phyloP scores from a whole-genome alignment of 2,113 vertebrate genomes.

The Centrocercus urophasianus region DNA sequence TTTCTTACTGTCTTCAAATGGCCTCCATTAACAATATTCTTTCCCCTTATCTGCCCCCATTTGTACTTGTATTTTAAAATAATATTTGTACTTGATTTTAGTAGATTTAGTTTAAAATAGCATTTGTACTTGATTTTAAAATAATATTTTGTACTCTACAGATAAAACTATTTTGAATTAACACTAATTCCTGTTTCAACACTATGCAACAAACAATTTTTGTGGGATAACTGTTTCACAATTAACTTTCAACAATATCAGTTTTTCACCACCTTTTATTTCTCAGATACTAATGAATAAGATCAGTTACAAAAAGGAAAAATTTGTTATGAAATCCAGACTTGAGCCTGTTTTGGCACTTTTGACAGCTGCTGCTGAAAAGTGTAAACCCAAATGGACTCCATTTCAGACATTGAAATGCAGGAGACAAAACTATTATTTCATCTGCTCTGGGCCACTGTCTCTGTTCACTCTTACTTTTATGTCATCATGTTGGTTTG shows the following conservation, averaged over 20 bases:
- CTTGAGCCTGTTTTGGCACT: conserved; percentile 44
- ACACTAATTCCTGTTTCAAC: background rate
- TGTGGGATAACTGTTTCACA: conserved; percentile 14
- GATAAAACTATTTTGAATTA: background rate
- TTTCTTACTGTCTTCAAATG: background rate
- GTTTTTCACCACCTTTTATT: conserved; percentile 36
- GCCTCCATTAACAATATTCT: background rate
- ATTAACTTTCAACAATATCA: conserved; percentile 4
- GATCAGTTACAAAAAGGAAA: conserved; percentile 63
- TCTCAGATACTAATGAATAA: conserved; percentile 46
- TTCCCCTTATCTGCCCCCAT: background rate
- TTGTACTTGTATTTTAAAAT: background rate
- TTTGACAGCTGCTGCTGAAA: conserved; percentile 54
- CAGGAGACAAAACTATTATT: conserved; percentile 66
- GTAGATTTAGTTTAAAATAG: too few relatives aligned
- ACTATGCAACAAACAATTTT: background rate
- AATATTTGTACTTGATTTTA: background rate
- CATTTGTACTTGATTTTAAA: background rate
- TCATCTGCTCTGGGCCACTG: conserved; percentile 13
- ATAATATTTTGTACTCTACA: background rate
- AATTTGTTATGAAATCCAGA: conserved; percentile 52
- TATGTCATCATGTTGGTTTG: conserved; percentile 53
- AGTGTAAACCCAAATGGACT: conserved; percentile 42
- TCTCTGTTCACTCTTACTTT: conserved; percentile 41
- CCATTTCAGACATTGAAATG: conserved; percentile 26